These are phyloP conservation scores for Vulpes lagopus DNA, from an alignment of 2,113 vertebrate genomes.

Conservation along the genomic window DNA sequence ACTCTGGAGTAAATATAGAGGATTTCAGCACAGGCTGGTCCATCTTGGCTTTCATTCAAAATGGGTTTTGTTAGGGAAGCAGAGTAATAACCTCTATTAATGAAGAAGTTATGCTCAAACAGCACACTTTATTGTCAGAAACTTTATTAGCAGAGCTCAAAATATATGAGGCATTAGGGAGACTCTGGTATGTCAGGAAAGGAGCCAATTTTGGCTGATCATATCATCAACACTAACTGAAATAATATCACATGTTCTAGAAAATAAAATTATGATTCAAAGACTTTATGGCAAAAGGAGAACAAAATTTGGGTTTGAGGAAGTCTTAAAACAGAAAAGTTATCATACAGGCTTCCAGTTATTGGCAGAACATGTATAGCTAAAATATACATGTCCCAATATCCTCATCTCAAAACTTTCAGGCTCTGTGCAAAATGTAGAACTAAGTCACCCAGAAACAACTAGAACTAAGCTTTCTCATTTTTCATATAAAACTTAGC, in stretches of 20 bases:
- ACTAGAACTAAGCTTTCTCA: neutral
- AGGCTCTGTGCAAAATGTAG: neutral
- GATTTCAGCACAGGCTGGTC: neutral
- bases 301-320: neutral
- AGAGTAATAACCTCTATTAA: constrained; percentile 18
- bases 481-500: neutral
- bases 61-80: constrained; percentile 25
- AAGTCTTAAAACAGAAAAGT: neutral
- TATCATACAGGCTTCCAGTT: neutral
- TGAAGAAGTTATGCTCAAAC: constrained; percentile 25
- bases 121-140: constrained; percentile 44
- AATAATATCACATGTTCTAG: constrained; percentile 22
- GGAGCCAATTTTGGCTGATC: constrained; percentile 4
- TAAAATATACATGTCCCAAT: neutral
- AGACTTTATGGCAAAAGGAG: neutral
- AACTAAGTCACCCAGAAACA: neutral
- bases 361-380: neutral
- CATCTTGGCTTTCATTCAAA: neutral
- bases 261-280: neutral
- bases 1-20: neutral
- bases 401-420: neutral
- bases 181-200: neutral
- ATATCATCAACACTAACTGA: constrained; percentile 24
- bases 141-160: constrained; percentile 15
- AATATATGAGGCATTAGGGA: constrained; percentile 37